Evolutionary conservation across 2,797 vertebrate genomes (phyloP).

Genomic region (Manis javanica): DNA sequence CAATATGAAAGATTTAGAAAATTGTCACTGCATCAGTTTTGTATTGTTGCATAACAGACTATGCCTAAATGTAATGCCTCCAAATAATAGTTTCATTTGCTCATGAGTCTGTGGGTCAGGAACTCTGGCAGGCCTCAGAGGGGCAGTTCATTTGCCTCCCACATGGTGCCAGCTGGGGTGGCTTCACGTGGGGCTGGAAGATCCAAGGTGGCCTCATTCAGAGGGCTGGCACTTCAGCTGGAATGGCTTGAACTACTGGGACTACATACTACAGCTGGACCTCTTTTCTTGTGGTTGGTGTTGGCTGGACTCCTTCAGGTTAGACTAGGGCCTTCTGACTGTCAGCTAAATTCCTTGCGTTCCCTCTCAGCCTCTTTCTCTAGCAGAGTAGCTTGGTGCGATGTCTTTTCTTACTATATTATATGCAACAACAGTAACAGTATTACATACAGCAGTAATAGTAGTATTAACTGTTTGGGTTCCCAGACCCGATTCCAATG

Average conservation of each 20-base stretch:
- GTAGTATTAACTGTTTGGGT: no score
- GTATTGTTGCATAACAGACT: background rate
- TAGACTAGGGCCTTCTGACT: background rate
- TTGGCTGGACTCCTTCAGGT: background rate
- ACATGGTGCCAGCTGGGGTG: no score
- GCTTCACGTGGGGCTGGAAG: background rate
- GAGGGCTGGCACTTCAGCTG: no score
- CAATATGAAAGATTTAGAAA: background rate
- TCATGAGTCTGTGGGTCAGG: background rate
- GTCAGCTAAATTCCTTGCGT: background rate
- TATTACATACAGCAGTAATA: no score
- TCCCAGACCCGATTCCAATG: no score
- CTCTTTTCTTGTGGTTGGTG: background rate
- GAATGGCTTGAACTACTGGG: background rate
- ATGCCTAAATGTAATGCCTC: background rate
- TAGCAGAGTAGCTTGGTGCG: background rate
- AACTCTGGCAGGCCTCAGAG: background rate
- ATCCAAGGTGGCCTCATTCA: background rate
- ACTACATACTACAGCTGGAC: background rate
- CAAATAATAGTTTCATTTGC: background rate
- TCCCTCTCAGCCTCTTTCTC: background rate
- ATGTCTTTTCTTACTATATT: no score
- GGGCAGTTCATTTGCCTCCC: background rate
- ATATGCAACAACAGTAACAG: no score
- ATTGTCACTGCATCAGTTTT: background rate